Evolutionary conservation across 2,113 vertebrate genomes (phyloP), one percentile per base, ranked within the genome.

Genomic region (Oncorhynchus tshawytscha): DNA sequence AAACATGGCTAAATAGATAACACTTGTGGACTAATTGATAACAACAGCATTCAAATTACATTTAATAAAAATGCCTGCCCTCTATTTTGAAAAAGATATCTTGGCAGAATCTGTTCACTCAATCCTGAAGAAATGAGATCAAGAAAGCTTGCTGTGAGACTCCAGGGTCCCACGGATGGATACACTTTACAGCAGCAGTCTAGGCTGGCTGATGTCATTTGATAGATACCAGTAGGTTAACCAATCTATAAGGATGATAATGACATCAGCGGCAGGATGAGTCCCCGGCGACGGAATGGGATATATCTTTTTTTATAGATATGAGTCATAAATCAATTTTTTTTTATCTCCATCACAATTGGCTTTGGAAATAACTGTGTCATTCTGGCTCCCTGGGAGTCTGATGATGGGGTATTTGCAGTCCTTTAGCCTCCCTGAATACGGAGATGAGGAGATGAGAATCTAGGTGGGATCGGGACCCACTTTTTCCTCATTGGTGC

Each of bases 181-280:
- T 60, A 70, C 67, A 78, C 80, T 76, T 80, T 76, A 60, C 75
- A 78, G 67, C 62, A 76, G 31, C 62, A 54, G 16, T 18, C 74
- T 31, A 59, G 70, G 45, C 78, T 83, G 79, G 29, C 78, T 83
- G 79, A 78, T 82, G 75, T 79, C 6, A 65, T 77, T 70, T 73
- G 69, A 79, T 74, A 79, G 76, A 73, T 75, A 82, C 64, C 75
- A 80, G n/a, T 66, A 76, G 82, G 70, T 80, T 82, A 80, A 86
- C 70, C 75, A 48, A 79, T 73, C 54, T 77, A 69, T 70, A 80
- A 78, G 70, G 70, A 78, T 80, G 65, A 74, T 20, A 73, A 73
- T 73, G 67, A 39, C 60, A 68, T 27, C 25, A 27, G 12, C n/a
- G 3, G 73, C 31, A 27, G 48, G 62, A 74, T 48, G 67, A 77